Percentiles rank a stretch among this genome's conserved stretches.
phyloP scores from a whole-genome alignment of 2,113 vertebrate species.

The Orycteropus afer region DNA sequence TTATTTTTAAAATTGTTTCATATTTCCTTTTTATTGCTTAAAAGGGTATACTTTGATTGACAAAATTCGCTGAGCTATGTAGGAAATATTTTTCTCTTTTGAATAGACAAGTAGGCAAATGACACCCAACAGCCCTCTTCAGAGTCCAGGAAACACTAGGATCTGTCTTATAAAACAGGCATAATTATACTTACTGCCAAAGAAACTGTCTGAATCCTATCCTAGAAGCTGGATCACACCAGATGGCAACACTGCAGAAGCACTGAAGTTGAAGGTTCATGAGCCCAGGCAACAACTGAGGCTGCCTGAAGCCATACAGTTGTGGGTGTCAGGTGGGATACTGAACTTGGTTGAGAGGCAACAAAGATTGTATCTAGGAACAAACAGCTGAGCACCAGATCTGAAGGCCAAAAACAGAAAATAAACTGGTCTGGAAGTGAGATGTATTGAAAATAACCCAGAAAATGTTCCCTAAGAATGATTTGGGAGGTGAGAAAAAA shows the following conservation, averaged over 20 bases:
- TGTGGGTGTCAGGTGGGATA: not conserved
- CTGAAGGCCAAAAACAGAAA: not conserved
- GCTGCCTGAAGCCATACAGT: not conserved
- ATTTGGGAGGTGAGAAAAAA: not conserved
- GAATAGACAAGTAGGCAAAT: not conserved
- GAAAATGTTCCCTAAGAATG: not conserved
- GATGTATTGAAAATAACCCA: not conserved
- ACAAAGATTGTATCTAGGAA: not conserved
- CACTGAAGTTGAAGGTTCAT: not conserved
- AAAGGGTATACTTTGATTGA: not conserved
- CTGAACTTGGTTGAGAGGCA: not conserved
- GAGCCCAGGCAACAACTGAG: not conserved
- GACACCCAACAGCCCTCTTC: not conserved
- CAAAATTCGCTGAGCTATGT: not conserved
- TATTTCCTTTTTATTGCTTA: not conserved
- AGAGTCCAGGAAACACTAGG: not conserved
- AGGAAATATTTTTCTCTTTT: not conserved
- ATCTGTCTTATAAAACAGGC: not conserved
- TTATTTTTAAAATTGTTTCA: not conserved
- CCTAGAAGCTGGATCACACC: not conserved
- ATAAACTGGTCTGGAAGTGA: not conserved
- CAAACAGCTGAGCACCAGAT: not conserved
- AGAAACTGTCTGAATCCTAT: not conserved
- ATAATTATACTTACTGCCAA: not conserved
- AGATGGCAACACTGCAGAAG: not conserved